Evolutionary conservation across 2,888 invertebrate genomes (phyloP).

Genomic region (Eupithecia dodoneata): DNA sequence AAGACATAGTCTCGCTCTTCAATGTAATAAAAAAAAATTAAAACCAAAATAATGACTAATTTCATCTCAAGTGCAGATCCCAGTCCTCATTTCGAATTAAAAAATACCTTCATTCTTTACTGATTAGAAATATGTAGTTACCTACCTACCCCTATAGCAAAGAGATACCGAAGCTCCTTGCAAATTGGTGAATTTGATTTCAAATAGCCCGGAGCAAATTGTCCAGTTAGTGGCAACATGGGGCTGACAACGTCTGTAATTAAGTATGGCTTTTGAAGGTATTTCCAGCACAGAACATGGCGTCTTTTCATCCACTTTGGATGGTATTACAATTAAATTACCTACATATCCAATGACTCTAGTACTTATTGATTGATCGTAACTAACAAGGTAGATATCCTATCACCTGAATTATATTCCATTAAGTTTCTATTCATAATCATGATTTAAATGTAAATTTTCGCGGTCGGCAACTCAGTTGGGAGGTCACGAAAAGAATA

Average conservation of each 20-base stretch:
- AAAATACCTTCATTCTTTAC: neutral
- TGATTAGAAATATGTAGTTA: neutral
- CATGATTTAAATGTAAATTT: no score
- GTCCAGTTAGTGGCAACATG: constrained; percentile 26
- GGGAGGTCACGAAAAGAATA: no score
- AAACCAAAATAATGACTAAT: neutral
- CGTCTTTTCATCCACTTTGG: neutral
- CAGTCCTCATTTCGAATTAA: neutral
- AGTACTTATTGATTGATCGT: neutral
- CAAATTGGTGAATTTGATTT: constrained; percentile 33
- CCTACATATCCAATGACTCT: neutral
- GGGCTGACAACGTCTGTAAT: constrained; percentile 8
- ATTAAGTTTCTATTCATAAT: neutral
- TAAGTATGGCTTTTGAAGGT: neutral
- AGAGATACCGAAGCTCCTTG: constrained; percentile 19
- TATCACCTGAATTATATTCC: neutral
- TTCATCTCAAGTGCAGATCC: neutral
- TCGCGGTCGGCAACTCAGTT: no score
- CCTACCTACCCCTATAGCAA: constrained; percentile 9
- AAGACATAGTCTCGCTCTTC: neutral
- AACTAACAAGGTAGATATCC: neutral
- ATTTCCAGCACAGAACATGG: neutral
- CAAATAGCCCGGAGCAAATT: constrained; percentile 32
- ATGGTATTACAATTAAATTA: neutral
- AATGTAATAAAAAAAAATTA: neutral